Evolutionary conservation across 2,113 vertebrate genomes (phyloP).

Genomic region (Entomyzon cyanotis): DNA sequence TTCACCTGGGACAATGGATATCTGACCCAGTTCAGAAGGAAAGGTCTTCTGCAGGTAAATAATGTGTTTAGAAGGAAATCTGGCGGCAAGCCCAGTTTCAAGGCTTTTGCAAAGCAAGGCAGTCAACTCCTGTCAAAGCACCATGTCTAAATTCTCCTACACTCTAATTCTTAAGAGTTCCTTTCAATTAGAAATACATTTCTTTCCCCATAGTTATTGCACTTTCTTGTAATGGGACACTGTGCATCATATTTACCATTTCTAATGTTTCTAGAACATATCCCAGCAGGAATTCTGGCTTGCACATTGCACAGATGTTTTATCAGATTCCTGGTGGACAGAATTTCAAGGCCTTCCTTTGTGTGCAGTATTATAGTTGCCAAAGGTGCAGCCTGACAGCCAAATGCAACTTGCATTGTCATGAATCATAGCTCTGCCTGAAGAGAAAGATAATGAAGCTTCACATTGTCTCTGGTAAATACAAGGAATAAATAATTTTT

Average conservation of each 20-base stretch:
- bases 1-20: background rate
- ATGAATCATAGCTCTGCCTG: background rate
- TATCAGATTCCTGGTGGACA: conserved; percentile 19
- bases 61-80: background rate
- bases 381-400: conserved; percentile 13
- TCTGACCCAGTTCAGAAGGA: background rate
- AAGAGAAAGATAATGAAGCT: background rate
- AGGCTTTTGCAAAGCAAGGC: background rate
- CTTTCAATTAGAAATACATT: background rate
- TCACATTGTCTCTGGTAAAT: background rate
- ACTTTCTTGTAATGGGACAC: background rate
- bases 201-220: background rate
- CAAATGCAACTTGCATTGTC: conserved; percentile 40
- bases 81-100: background rate
- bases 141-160: background rate
- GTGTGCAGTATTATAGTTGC: conserved; percentile 15
- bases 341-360: conserved; percentile 23
- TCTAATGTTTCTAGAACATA: conserved; percentile 47
- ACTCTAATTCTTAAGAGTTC: background rate
- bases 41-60: background rate
- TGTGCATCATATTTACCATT: background rate
- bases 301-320: conserved; percentile 51
- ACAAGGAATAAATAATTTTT: background rate
- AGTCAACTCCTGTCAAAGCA: background rate
- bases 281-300: conserved; percentile 62